A percentile compares a stretch with the other conserved stretches of the same genome.
Evolutionary conservation across 2,113 vertebrate species (phyloP).

Genomic region (Indicator indicator): DNA sequence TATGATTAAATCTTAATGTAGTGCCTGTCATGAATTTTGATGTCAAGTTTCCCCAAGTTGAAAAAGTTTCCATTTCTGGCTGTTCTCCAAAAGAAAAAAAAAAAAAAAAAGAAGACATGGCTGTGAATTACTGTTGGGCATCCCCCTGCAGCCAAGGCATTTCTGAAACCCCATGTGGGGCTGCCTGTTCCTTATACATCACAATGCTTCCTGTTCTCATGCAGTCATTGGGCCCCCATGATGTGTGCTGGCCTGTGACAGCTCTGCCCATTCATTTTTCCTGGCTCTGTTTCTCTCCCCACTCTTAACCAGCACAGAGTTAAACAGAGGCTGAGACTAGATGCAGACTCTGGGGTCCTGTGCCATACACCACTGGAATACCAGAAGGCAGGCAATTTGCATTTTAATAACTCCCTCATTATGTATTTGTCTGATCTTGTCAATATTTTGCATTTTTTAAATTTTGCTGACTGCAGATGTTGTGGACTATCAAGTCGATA

Average conservation of each 20-base stretch:
- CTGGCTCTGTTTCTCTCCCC: neutral
- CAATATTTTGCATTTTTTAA: constrained; percentile 57
- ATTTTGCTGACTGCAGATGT: constrained; percentile 35
- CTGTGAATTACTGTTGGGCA: neutral
- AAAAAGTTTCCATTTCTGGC: neutral
- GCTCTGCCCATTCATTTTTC: neutral
- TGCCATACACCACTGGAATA: neutral
- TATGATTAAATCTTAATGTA: neutral
- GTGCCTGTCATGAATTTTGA: neutral
- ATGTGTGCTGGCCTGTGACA: neutral
- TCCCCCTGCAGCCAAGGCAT: neutral
- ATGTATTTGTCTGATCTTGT: constrained; percentile 60
- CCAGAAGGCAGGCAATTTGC: constrained; percentile 44
- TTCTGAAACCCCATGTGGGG: neutral
- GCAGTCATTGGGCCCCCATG: neutral
- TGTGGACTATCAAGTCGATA: constrained; percentile 5
- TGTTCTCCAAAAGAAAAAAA: neutral
- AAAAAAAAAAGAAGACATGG: neutral
- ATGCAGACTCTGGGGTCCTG: neutral
- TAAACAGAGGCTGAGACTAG: neutral
- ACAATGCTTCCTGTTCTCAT: neutral
- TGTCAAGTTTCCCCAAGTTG: neutral
- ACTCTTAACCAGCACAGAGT: rapidly evolving
- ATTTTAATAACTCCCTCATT: constrained; percentile 60
- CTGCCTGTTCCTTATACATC: neutral